Evolutionary conservation across 2,797 vertebrate species (phyloP).

Genomic region (Melanotaenia pygmaea): DNA sequence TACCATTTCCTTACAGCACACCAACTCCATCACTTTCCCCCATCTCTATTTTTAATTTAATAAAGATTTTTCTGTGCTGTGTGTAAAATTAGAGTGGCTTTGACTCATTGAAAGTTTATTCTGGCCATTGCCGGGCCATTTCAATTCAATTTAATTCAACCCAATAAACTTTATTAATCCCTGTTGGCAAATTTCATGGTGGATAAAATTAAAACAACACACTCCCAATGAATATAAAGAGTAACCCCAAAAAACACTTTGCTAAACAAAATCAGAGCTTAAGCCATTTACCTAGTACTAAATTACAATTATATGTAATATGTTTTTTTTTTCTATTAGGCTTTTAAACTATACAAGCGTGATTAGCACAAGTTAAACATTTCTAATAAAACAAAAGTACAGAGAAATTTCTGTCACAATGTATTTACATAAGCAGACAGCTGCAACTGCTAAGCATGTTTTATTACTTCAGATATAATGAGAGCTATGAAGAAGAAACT

Average conservation of each 20-base stretch:
- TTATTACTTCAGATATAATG: conserved; percentile 7
- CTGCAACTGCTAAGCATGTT: conserved; percentile 1
- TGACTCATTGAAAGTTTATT: conserved; percentile 61
- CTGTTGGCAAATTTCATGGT: conserved; percentile 58
- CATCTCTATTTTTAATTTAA: conserved; percentile 38
- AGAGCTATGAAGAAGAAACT: conserved; percentile 12
- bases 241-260: conserved; percentile 16
- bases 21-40: conserved; percentile 27
- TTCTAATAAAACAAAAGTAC: no score
- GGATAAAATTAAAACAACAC: conserved; percentile 67
- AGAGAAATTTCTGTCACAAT: conserved; percentile 4
- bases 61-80: conserved; percentile 53
- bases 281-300: not conserved
- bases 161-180: conserved; percentile 73
- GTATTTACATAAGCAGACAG: not conserved
- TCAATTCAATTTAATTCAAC: conserved; percentile 70
- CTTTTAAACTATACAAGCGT: not conserved
- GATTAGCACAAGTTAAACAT: not conserved
- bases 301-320: not conserved
- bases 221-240: conserved; percentile 50
- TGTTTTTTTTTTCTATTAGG: not conserved
- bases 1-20: conserved; percentile 28
- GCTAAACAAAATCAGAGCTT: conserved; percentile 1
- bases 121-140: conserved; percentile 58
- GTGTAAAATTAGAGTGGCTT: conserved; percentile 56